Conservation (phyloP, 2,113 vertebrate species). For the Platysternon megacephalum region DNA sequence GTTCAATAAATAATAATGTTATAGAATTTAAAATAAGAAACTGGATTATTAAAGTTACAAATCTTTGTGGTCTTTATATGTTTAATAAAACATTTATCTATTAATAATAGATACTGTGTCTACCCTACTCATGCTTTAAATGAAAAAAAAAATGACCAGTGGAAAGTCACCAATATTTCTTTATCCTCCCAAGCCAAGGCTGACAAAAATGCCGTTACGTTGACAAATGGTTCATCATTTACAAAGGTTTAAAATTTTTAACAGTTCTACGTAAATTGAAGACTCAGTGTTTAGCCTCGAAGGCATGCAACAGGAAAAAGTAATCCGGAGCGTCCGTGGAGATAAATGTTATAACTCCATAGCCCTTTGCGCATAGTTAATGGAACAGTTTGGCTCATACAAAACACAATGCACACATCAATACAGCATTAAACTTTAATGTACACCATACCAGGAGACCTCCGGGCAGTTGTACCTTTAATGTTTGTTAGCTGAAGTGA, state of each 20-base stretch:
- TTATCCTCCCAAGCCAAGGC: constrained; percentile 45
- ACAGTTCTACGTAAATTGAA: constrained; percentile 57
- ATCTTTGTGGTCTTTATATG: constrained; percentile 75
- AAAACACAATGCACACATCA: background rate
- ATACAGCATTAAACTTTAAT: constrained; percentile 18
- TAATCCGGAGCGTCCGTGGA: background rate
- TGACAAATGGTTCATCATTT: constrained; percentile 74
- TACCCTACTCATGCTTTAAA: constrained; percentile 45
- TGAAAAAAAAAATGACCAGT: constrained; percentile 36
- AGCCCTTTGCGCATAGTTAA: background rate
- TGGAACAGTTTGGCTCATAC: background rate
- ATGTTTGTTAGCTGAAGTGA: background rate
- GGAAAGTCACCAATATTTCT: constrained; percentile 69
- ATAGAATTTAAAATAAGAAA: constrained; percentile 73
- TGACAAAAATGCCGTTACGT: constrained; percentile 60
- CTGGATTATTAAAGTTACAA: constrained; percentile 83
- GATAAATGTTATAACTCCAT: constrained; percentile 28
- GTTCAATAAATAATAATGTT: constrained; percentile 74
- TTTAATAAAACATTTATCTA: constrained; percentile 80
- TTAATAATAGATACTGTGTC: constrained; percentile 80
- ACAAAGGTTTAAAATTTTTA: constrained; percentile 75
- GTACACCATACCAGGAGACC: background rate
- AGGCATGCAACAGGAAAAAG: constrained; percentile 38
- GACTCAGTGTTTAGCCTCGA: constrained; percentile 48
- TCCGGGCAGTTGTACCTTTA: background rate